Evolutionary conservation across 2,797 vertebrate species (phyloP).

Genomic region (Bradypus variegatus): DNA sequence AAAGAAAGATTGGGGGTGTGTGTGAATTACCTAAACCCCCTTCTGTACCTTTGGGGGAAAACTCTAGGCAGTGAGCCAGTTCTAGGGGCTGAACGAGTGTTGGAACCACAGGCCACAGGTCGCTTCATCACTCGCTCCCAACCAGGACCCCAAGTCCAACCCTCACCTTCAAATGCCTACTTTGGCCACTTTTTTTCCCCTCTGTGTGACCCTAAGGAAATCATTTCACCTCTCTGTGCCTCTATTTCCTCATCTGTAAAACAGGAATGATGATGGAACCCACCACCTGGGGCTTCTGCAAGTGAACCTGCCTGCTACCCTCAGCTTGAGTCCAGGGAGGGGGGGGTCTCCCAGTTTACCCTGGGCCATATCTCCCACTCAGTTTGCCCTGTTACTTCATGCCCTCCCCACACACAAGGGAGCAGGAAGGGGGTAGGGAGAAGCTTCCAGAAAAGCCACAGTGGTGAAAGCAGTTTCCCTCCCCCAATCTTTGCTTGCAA

Average conservation of each 20-base stretch:
- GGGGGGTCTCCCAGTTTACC: not conserved
- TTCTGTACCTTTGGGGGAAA: not conserved
- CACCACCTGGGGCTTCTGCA: not conserved
- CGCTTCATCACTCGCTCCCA: not conserved
- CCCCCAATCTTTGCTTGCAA: not conserved
- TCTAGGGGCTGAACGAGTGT: not conserved
- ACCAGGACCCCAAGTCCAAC: no score
- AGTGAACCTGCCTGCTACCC: not conserved
- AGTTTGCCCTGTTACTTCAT: not conserved
- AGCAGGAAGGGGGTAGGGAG: not conserved
- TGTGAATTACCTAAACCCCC: not conserved
- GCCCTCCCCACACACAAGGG: no score
- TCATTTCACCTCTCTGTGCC: not conserved
- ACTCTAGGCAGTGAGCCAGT: not conserved
- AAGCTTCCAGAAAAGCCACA: not conserved
- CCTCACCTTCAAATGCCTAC: not conserved
- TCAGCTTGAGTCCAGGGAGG: not conserved
- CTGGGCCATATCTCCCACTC: not conserved
- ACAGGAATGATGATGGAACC: no score
- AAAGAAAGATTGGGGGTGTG: not conserved
- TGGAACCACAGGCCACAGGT: not conserved
- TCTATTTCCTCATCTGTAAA: not conserved
- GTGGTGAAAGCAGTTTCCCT: not conserved
- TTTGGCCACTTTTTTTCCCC: not conserved
- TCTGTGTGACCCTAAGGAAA: not conserved